Percentiles rank a stretch among this genome's conserved stretches.
Conservation (phyloP, 2,888 invertebrate species). For the Volucella zonaria region DNA sequence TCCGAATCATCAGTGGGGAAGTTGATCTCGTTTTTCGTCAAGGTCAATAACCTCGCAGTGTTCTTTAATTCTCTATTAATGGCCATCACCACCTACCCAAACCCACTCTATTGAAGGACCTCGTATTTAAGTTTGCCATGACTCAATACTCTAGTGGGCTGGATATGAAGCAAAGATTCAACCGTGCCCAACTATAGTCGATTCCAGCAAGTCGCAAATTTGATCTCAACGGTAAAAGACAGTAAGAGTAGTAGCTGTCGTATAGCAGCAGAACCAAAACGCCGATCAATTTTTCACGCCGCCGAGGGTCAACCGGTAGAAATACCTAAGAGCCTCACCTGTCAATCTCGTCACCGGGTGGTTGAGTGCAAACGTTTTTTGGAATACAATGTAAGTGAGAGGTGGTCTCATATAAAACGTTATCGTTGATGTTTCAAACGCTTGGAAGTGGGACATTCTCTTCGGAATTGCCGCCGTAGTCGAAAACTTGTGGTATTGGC, state of each 20-base stretch:
- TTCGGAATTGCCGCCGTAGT: constrained; percentile 7
- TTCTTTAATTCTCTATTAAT: constrained; percentile 43
- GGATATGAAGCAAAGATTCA: constrained; percentile 31
- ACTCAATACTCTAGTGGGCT: constrained; percentile 52
- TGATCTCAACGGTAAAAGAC: not conserved
- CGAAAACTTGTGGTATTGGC: not conserved
- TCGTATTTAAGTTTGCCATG: constrained; percentile 24
- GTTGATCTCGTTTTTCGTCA: constrained; percentile 43
- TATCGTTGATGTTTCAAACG: too few species aligned
- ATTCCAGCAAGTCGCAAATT: not conserved
- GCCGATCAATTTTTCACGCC: not conserved
- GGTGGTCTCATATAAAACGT: too few species aligned
- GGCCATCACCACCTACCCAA: constrained; percentile 47
- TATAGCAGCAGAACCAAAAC: not conserved
- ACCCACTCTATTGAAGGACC: constrained; percentile 55
- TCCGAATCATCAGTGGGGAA: constrained; percentile 36
- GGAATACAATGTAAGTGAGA: too few species aligned
- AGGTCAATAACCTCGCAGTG: constrained; percentile 42
- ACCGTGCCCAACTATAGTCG: not conserved
- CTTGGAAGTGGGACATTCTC: not conserved
- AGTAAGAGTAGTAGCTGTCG: not conserved
- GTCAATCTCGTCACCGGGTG: too few species aligned
- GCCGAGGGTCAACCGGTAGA: too few species aligned
- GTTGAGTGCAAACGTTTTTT: too few species aligned
- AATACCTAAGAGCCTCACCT: too few species aligned